Evolutionary conservation across 1,140 invertebrate genomes (phyloP).

Genomic region (Metopolophium dirhodum): DNA sequence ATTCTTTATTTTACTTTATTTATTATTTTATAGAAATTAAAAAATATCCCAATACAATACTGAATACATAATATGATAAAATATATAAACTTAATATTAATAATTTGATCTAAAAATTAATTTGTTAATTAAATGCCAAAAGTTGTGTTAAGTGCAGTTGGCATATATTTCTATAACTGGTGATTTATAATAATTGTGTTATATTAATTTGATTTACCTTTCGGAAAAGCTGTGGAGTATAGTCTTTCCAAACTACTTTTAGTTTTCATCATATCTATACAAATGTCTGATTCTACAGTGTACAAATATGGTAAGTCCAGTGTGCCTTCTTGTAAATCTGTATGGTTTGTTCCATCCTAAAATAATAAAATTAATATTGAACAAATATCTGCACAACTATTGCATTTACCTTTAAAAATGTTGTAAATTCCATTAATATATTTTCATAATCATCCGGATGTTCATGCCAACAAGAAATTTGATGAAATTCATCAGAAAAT

Average conservation of each 20-base stretch:
- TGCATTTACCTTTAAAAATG: constrained; percentile 43
- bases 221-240: constrained; percentile 4
- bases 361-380: background rate
- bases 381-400: background rate
- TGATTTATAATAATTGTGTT: too few relatives aligned
- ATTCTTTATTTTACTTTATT: too few relatives aligned
- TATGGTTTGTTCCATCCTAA: background rate
- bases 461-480: constrained; percentile 43
- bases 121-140: too few relatives aligned
- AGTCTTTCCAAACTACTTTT: constrained; percentile 32
- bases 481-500: constrained; percentile 25
- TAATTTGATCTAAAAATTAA: too few relatives aligned
- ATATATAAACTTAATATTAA: too few relatives aligned
- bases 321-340: background rate
- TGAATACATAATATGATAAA: too few relatives aligned
- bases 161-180: too few relatives aligned
- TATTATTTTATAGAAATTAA: too few relatives aligned
- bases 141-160: too few relatives aligned
- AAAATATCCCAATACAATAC: too few relatives aligned
- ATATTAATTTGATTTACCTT: constrained; percentile 7
- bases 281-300: background rate
- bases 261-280: constrained; percentile 19
- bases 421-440: constrained; percentile 25
- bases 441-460: constrained; percentile 7
- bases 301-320: constrained; percentile 21